Conservation (phyloP, 2,113 vertebrate genomes). For the Sarotherodon lohbergeri region DNA sequence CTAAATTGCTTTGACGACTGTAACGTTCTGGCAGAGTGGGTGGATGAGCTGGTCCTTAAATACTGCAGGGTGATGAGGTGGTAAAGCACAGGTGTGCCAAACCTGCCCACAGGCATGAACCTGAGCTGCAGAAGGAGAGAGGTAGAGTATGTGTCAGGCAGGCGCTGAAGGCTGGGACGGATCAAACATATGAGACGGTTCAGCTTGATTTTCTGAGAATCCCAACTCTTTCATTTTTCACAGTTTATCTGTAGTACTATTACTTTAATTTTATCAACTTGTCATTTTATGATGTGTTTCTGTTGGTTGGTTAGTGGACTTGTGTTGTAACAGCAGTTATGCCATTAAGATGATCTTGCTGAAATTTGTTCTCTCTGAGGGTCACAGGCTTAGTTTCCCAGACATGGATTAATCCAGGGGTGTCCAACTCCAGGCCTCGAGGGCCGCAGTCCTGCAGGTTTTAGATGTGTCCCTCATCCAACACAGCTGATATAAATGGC, state of each 20-base stretch:
- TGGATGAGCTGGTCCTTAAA: neutral
- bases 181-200: neutral
- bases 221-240: neutral
- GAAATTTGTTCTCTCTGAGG: neutral
- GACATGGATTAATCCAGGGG: neutral
- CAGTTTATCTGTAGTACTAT: neutral
- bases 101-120: neutral
- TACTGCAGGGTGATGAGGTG: neutral
- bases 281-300: neutral
- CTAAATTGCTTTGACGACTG: neutral
- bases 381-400: neutral
- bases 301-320: neutral
- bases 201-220: neutral
- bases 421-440: no score
- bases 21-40: neutral
- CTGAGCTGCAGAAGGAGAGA: neutral
- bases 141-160: neutral
- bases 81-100: neutral
- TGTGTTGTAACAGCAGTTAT: neutral
- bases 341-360: neutral
- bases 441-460: no score
- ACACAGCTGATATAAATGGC: no score
- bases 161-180: neutral
- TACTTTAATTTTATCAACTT: rapidly evolving
- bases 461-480: no score